phyloP scores from a whole-genome alignment of 1,140 invertebrate genomes.

The Chymomyza costata region DNA sequence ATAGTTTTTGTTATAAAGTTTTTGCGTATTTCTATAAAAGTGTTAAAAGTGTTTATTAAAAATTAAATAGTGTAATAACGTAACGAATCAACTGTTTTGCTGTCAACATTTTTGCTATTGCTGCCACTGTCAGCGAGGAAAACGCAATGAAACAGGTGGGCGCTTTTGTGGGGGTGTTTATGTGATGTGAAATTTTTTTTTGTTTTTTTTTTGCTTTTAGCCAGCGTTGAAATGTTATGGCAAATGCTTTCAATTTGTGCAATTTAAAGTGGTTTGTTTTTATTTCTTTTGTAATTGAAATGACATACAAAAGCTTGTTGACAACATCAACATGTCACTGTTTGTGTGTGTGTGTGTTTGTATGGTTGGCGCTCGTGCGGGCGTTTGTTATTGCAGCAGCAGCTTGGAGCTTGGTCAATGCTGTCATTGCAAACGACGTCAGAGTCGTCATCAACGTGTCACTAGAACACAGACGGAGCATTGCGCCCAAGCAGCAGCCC shows the following conservation, averaged over 20 bases:
- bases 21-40: too few relatives aligned
- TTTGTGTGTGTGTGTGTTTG: background rate
- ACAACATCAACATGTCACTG: slow-evolving; percentile 4
- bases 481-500: too few relatives aligned
- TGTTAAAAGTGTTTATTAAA: too few relatives aligned
- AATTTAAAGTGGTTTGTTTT: too few relatives aligned
- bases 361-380: background rate
- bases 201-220: slow-evolving; percentile 10
- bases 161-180: slow-evolving; percentile 29
- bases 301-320: slow-evolving; percentile 13
- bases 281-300: slow-evolving; percentile 18
- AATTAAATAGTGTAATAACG: too few relatives aligned
- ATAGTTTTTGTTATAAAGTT: too few relatives aligned
- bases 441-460: too few relatives aligned
- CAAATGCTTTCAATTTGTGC: too few relatives aligned
- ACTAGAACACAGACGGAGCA: too few relatives aligned
- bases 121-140: slow-evolving; percentile 9
- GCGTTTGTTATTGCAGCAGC: slow-evolving; percentile 1
- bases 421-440: too few relatives aligned
- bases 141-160: slow-evolving; percentile 57
- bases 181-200: slow-evolving; percentile 19
- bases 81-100: too few relatives aligned
- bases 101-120: slow-evolving; percentile 1
- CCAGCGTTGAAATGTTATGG: slow-evolving; percentile 30
- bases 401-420: too few relatives aligned